These are phyloP conservation scores for Canis aureus DNA, from an alignment of 2,113 vertebrate species.

Conservation along the genomic window DNA sequence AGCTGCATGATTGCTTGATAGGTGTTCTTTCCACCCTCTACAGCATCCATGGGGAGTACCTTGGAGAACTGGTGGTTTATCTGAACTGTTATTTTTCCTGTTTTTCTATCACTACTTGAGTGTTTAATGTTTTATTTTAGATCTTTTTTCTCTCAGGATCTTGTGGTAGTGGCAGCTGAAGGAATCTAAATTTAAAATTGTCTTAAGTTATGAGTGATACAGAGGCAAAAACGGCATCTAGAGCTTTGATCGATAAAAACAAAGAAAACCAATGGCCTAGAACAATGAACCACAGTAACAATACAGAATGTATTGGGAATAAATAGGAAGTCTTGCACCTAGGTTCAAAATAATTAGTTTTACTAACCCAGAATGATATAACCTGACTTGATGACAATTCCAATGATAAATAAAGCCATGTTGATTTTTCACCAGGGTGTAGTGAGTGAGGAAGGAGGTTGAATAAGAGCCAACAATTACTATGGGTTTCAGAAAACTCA, in stretches of 20 bases:
- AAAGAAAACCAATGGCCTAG: not conserved
- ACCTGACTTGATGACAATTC: not conserved
- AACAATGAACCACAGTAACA: not conserved
- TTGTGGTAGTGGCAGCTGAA: not conserved
- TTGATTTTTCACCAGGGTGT: not conserved
- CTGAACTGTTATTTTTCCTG: not conserved
- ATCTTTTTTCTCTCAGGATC: not conserved
- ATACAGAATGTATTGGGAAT: not conserved
- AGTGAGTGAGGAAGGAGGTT: not conserved
- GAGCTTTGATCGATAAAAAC: not conserved
- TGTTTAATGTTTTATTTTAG: not conserved
- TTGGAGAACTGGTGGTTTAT: not conserved
- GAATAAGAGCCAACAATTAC: not conserved
- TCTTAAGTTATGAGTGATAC: not conserved
- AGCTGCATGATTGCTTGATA: not conserved
- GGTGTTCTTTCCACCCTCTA: no score
- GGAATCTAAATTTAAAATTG: not conserved
- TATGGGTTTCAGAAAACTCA: not conserved
- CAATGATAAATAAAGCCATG: not conserved
- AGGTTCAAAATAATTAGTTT: not conserved
- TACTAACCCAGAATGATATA: not conserved
- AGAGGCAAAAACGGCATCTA: not conserved
- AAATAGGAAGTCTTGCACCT: not conserved
- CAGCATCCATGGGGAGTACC: not conserved
- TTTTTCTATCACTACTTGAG: not conserved